Base-by-base conservation (phyloP, 1,140 invertebrate species). In the Caenorhabditis tropicalis region DNA sequence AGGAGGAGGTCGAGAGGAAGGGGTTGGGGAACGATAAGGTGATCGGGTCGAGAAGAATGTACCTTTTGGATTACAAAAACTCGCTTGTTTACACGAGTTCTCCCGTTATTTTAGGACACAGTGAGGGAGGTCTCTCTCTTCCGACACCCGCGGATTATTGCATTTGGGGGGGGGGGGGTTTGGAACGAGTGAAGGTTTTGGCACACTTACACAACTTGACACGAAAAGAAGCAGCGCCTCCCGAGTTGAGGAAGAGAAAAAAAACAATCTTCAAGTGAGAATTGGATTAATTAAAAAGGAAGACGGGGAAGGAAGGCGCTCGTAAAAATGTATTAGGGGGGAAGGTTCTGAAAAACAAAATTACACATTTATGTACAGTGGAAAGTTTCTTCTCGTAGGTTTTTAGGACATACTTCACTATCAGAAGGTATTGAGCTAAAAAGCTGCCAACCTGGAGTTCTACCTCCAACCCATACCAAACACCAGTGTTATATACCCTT, bases 81-180 rank as follows among this genome's bases (percentile, higher is more conserved):
- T 74, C 65, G 65, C n/a, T 74, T 74, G 36, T 74, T 74, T 74
- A 74, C 65, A 74, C 65, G 65, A 74, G 65, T 74, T 74, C 65
- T 74, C 33, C 31, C n/a, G 12, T 74, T 74, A 43, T 74, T 74
- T 74, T 74, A 74, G 65, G 65, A 65, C 65, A 74, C 15, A 36
- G 4, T 16, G 65, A 10, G 33, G 19, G 33, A 21, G 36, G 36
- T 39, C 36, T 74, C 39, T n/a, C 60, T 70, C 39, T 21, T 51
- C 9, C 49, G 53, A 27, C 3, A 27, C n/a, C 12, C 5, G 7
- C 19, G 65, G 36, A 74, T 74, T 74, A 74, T 74, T 74, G 65
- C 65, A 74, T 74, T 74, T 74, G 39, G 39, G 5, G 5, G 39
- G n/a, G n/a, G 49, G 49, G 49, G 58, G 36, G 65, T 74, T 74